Base-by-base conservation (phyloP, 2,113 vertebrate species). In the Epinephelus lanceolatus region DNA sequence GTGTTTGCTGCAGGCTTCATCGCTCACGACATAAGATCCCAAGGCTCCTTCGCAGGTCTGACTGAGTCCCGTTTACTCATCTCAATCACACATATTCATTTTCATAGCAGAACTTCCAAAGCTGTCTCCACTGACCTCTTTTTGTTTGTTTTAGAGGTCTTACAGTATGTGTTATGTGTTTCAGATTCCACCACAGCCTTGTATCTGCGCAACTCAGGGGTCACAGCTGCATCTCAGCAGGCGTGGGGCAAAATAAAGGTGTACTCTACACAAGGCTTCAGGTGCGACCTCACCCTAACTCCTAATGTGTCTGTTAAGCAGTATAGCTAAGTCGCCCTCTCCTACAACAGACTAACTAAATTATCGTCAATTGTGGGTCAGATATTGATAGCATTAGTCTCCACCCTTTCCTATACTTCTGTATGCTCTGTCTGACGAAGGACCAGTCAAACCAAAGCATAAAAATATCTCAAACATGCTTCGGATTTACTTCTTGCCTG, bases 21-120 rank as follows among this genome's bases (percentile, higher is more conserved):
- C 0, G 91, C 95, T 75, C 97, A 98, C 0, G 98, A 99, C 9
- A 0, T 98, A 83, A 89, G 90, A 71, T 95, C 94, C 0, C 96
- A 97, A 0, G 94, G 96, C 47, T 97, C 98, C 12, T 96, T 98
- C 81, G 81, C 96, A 93, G 96, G 97, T 98, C 33, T 2, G 89
- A 30, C 37, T 25, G 3, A 23, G 9, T 33, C 18, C 27, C 0
- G 0, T 30, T 61, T 10, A 5, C 33, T 37, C 33, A 37, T 37
- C 33, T 17, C 12, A 0, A 19, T 8, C 15, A 17, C 5, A 51
- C 1, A 4, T 37, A 10, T 23, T 65, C 0, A 5, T 47, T 18
- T 52, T 59, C 17, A n/a, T 17, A 0, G 0, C 27, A 12, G 23
- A 25, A 9, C n/a, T 2, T 15, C 30, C 30, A 30, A 30, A 30